Evolutionary conservation across 2,888 invertebrate genomes (phyloP).

Genomic region (Lamproptera curius): DNA sequence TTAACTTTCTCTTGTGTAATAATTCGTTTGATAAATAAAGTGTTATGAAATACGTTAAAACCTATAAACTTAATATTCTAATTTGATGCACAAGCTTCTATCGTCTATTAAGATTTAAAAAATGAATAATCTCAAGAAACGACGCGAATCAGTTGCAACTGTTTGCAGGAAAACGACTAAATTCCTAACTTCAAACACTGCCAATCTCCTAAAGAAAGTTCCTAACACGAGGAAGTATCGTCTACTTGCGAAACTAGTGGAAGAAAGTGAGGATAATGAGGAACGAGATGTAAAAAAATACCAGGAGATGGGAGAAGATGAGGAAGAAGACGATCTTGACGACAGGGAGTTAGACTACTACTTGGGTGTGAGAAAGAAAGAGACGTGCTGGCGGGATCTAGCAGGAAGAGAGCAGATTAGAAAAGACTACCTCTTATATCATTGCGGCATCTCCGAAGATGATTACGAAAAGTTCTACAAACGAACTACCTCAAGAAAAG

Average conservation of each 20-base stretch:
- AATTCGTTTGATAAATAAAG: too few relatives aligned
- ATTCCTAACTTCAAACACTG: constrained; percentile 57
- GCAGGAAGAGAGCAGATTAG: constrained; percentile 60
- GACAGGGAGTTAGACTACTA: constrained; percentile 66
- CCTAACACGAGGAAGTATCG: constrained; percentile 52
- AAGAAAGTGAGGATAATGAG: constrained; percentile 35
- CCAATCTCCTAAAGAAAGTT: constrained; percentile 55
- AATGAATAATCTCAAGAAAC: constrained; percentile 47
- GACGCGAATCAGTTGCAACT: constrained; percentile 63
- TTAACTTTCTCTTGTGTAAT: constrained; percentile 8
- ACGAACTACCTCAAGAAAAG: constrained; percentile 38
- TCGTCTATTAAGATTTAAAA: constrained; percentile 27
- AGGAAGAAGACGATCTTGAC: constrained; percentile 49
- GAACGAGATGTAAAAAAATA: constrained; percentile 26
- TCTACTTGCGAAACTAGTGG: constrained; percentile 41
- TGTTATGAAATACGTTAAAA: too few relatives aligned
- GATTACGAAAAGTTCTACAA: constrained; percentile 56
- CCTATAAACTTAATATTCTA: too few relatives aligned
- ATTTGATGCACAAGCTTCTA: too few relatives aligned
- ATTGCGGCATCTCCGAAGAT: constrained; percentile 61
- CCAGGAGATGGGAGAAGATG: constrained; percentile 28
- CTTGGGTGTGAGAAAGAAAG: constrained; percentile 59
- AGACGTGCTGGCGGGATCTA: constrained; percentile 64
- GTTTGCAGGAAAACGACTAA: constrained; percentile 68
- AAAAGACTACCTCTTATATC: constrained; percentile 64